Base-by-base conservation (phyloP, 92 coral and sea anemone species). In the Heliopora coerulea region DNA sequence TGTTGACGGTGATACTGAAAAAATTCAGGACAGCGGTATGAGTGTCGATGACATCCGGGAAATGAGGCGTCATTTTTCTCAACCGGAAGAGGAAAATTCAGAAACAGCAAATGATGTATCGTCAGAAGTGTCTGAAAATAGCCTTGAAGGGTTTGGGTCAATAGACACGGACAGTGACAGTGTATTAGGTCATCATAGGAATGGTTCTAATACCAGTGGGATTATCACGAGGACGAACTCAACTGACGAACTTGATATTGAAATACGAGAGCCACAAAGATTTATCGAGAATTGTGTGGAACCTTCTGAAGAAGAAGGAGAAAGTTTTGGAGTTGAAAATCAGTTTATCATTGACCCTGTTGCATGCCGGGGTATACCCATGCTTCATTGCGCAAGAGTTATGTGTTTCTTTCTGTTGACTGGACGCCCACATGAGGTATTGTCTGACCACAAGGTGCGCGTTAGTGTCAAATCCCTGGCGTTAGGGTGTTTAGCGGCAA, bases 381-480 rank as follows among this genome's bases (percentile, higher is more conserved):
- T 92, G 42, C 79, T 92, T 48, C 97, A 92, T 58, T 90, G 96
- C 80, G 93, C 85, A 7, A 86, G 97, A 48, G 89, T 92, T 26
- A 89, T 92, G 97, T 85, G 93, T 73, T 89, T 96, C 24, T 92
- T 92, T 54, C 58, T 92, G 56, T 34, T 92, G 58, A 86, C 97
- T 23, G 97, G 97, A 56, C 85, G 82, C 58, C 85, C 89, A 14
- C 91, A 96, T 17, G 93, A 89, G 74, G 89, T 89, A 33, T 78
- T 92, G 6, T 86, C 97, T 24, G 97, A 92, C 58, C 82, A 91
- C 26, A 80, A 83, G 75, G 96, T 89, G n/a, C 96, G 97, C 40
- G 97, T 89, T 52, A 92, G 96, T 58, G 97, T 92, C 65, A 92
- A 92, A 82, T 89, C 89, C 3, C 79, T 92, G 14, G 93, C 97